A percentile compares a stretch with the other conserved stretches of the same genome.
These are phyloP conservation scores for Porites lobata DNA, from an alignment of 92 coral and sea anemone genomes.

Conservation along the genomic window DNA sequence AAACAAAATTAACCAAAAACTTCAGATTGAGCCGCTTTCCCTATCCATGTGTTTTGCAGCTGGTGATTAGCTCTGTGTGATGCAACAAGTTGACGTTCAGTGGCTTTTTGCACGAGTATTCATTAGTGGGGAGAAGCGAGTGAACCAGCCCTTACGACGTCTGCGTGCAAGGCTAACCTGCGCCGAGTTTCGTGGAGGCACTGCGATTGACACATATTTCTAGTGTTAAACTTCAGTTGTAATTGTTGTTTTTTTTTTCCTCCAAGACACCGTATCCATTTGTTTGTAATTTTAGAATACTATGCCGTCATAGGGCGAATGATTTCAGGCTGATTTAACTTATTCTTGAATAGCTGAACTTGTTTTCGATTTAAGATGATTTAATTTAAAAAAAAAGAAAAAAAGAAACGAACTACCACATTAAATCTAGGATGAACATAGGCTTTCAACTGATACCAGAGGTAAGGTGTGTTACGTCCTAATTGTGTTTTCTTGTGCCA, in stretches of 20 bases:
- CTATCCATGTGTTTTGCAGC: neutral
- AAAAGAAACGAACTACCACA: neutral
- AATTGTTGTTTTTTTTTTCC: neutral
- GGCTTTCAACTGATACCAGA: neutral
- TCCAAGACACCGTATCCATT: neutral
- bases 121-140: constrained; percentile 1
- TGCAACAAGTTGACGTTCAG: constrained; percentile 5
- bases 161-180: constrained; percentile 6
- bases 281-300: constrained; percentile 1
- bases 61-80: constrained; percentile 8
- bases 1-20: neutral
- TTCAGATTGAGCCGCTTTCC: neutral
- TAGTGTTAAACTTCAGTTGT: neutral
- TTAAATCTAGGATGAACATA: neutral
- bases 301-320: neutral
- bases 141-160: neutral
- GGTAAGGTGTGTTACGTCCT: neutral
- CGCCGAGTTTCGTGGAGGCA: neutral
- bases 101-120: neutral
- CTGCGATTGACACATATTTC: constrained; percentile 1
- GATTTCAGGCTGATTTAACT: neutral
- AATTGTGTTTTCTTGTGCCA: neutral
- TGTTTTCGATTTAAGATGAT: neutral
- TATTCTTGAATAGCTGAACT: neutral
- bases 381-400: neutral